Conservation (phyloP, 2,113 vertebrate species). For the Chrysemys picta region DNA sequence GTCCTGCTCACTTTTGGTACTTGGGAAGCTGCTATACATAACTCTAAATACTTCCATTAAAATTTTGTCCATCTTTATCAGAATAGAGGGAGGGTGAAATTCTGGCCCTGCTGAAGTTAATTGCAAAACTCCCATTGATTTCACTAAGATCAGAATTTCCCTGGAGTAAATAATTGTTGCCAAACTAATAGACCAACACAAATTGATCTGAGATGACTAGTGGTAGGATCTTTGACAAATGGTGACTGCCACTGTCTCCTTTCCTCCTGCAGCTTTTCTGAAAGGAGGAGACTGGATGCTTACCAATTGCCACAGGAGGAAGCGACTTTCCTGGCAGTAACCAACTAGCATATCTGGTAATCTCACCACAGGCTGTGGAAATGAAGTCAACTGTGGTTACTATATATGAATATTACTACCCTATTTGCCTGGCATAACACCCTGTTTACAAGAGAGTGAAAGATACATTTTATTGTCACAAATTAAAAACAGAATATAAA, state of each 20-base stretch:
- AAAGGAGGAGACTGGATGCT: background rate
- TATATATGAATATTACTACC: background rate
- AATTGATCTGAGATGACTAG: background rate
- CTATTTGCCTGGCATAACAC: background rate
- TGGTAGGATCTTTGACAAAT: background rate
- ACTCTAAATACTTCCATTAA: background rate
- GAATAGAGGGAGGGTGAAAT: background rate
- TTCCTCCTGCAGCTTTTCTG: background rate
- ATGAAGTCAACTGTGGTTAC: background rate
- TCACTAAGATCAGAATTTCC: background rate
- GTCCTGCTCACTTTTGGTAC: background rate
- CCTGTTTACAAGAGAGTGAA: background rate
- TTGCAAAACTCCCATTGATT: background rate
- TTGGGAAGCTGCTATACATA: background rate
- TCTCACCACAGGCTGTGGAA: background rate
- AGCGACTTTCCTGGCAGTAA: background rate
- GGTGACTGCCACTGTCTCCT: background rate
- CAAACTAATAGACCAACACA: background rate
- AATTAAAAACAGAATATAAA: accelerated
- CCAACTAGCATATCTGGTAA: background rate
- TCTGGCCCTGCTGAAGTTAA: background rate
- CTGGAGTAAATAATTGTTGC: accelerated
- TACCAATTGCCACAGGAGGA: background rate
- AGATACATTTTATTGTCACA: background rate
- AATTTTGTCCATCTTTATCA: background rate